A percentile compares a stretch with the other conserved stretches of the same genome.
These are phyloP conservation scores for Actenoides lindsayi DNA, from an alignment of 2,113 vertebrate genomes.

Conservation along the genomic window DNA sequence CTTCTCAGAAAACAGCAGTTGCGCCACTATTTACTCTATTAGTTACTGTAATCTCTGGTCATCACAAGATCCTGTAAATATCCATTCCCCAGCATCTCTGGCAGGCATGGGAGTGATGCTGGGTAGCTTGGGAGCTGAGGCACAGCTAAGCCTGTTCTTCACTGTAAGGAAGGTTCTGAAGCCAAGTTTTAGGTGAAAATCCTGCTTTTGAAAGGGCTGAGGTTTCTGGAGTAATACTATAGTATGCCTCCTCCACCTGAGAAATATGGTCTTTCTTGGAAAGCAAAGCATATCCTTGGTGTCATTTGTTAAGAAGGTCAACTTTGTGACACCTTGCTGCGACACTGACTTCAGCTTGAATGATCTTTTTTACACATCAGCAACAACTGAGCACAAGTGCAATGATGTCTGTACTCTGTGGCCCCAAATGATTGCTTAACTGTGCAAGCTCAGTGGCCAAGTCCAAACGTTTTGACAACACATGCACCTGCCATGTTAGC, in stretches of 20 bases:
- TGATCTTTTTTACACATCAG: background rate
- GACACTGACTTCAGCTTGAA: background rate
- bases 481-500: fast-evolving
- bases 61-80: background rate
- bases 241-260: background rate
- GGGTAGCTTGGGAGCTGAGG: background rate
- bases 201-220: background rate
- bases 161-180: background rate
- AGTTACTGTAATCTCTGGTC: background rate
- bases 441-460: background rate
- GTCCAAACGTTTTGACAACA: background rate
- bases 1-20: constrained; percentile 34
- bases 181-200: background rate
- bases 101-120: background rate
- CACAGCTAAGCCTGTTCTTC: background rate
- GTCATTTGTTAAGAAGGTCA: background rate
- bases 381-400: background rate
- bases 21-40: background rate
- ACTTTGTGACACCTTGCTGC: background rate
- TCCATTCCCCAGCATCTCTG: background rate
- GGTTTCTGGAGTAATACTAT: background rate
- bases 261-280: background rate
- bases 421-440: background rate
- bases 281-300: background rate
- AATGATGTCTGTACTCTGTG: background rate